These are phyloP conservation scores for Galerucella calmariensis DNA, from an alignment of 2,888 invertebrate species.

Conservation along the genomic window DNA sequence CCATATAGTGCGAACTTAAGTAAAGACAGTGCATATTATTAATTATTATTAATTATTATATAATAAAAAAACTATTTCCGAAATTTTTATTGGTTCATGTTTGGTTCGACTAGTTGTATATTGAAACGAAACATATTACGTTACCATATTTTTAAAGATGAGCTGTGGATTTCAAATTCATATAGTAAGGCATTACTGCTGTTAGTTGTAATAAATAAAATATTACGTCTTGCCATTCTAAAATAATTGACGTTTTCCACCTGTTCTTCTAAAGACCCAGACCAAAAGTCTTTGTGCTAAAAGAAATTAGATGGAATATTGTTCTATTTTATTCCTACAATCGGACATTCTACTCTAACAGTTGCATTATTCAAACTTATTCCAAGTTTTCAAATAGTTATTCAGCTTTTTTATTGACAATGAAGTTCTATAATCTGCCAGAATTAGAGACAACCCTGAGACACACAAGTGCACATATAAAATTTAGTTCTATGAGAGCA, in stretches of 20 bases:
- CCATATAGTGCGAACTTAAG: too few relatives aligned
- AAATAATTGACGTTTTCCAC: conserved; percentile 53
- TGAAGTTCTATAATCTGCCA: too few relatives aligned
- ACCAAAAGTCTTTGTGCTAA: conserved; percentile 40
- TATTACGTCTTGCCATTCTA: conserved; percentile 50
- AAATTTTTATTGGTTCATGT: too few relatives aligned
- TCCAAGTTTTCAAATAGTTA: too few relatives aligned
- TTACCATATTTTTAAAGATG: conserved; percentile 58
- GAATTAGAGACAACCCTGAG: too few relatives aligned
- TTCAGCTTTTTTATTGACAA: too few relatives aligned
- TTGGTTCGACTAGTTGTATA: not conserved
- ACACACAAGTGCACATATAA: too few relatives aligned
- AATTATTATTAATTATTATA: too few relatives aligned
- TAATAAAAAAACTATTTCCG: too few relatives aligned
- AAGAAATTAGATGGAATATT: conserved; percentile 9
- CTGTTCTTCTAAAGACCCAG: conserved; percentile 42
- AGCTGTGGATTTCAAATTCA: conserved; percentile 53
- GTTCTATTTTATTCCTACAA: not conserved
- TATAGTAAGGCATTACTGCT: conserved; percentile 57
- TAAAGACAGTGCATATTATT: too few relatives aligned
- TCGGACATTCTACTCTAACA: not conserved
- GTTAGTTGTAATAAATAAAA: conserved; percentile 50
- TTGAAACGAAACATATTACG: conserved; percentile 1
- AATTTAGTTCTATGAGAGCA: too few relatives aligned
- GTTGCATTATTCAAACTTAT: too few relatives aligned